Evolutionary conservation across 2,797 vertebrate genomes (phyloP).

Genomic region (Danio aesculapii): DNA sequence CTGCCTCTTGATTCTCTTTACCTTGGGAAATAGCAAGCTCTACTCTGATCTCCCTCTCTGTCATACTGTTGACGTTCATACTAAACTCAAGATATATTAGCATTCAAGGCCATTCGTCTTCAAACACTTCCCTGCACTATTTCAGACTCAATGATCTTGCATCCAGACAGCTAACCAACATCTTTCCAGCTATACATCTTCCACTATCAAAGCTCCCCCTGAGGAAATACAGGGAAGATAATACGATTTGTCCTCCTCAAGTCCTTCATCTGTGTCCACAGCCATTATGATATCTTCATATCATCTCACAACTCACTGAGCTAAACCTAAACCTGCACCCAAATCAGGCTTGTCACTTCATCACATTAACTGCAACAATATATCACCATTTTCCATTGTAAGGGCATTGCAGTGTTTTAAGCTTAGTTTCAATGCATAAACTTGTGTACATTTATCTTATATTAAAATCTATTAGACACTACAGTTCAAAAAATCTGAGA

Average conservation of each 20-base stretch:
- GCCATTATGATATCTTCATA: conserved; percentile 3
- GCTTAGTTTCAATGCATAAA: too few species aligned
- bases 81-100: conserved; percentile 26
- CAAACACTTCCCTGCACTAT: background rate
- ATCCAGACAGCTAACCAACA: conserved; percentile 31
- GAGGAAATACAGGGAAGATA: background rate
- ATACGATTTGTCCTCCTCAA: conserved; percentile 1
- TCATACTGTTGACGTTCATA: conserved; percentile 20
- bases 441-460: too few species aligned
- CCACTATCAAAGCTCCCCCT: background rate
- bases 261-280: background rate
- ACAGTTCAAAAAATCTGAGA: too few species aligned
- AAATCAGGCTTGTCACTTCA: background rate
- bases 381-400: background rate
- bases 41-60: conserved; percentile 27
- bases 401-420: background rate
- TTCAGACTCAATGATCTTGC: conserved; percentile 32
- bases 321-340: background rate
- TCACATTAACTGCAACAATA: background rate
- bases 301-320: background rate
- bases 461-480: background rate
- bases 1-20: conserved; percentile 5
- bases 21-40: conserved; percentile 14
- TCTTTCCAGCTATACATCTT: background rate
- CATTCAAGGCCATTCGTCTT: conserved; percentile 15